Evolutionary conservation across 2,113 vertebrate genomes (phyloP), one percentile per base, ranked within the genome.

Genomic region (Brevimyrus niger): DNA sequence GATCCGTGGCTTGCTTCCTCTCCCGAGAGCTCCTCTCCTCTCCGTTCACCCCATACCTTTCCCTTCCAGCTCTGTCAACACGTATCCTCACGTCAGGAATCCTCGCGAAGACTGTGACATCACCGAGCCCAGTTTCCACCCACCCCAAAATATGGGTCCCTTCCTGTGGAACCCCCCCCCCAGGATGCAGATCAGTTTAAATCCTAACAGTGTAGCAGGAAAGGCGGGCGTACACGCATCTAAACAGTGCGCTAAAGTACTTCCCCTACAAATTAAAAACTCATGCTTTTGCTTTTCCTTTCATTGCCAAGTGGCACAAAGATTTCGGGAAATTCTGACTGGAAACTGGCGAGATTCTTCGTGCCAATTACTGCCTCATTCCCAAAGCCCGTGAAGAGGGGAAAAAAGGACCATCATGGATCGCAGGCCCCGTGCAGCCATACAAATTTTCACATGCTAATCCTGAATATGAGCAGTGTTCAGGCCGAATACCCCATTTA

Each of bases 1-100:
- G 89, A 84, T 92, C 89, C 93, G 92, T 19, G 35, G 73, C 31
- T 92, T 92, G 92, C 93, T 91, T 91, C 93, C 93, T 91, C 31
- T 90, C 91, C 47, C 23, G 87, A 46, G 35, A 23, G 31, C 65
- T 82, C 86, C 89, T 17, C 65, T 82, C 86, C 89, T 17, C 27
- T 35, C 48, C 7, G 1, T 38, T 38, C 35, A 38, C 21, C 58
- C 86, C 50, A 38, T 21, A 21, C 6, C 2, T 6, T 51, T 35
- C 73, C 53, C n/a, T 50, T 38, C 65, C 42, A 35, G 38, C 38
- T 83, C 87, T 83, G 50, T 44, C 50, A 69, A 31, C n/a, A 19
- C 9, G 47, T 47, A 50, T 44, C 53, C 35, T 46, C 87, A 42
- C 53, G 19, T 35, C 51, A 83, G 48, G 50, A 51, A 51, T 51